Evolutionary conservation across 1,140 invertebrate species (phyloP).

Genomic region (Pseudomyrmex flavicornis): DNA sequence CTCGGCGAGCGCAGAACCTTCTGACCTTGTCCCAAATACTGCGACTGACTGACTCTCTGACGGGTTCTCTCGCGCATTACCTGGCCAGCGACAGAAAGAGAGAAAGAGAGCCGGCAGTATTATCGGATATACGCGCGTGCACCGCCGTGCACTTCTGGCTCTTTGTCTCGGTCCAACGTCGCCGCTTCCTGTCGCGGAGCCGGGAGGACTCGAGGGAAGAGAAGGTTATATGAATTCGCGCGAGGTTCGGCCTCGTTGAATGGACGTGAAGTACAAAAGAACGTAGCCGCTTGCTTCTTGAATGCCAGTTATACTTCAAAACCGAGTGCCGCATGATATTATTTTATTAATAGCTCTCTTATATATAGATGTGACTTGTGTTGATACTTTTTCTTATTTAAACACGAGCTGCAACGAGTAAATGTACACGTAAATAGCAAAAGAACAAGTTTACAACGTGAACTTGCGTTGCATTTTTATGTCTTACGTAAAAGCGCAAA

Average conservation of each 20-base stretch:
- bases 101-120: neutral
- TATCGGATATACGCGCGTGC: slow-evolving; percentile 14
- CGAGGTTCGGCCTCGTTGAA: slow-evolving; percentile 5
- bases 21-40: slow-evolving; percentile 86
- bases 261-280: neutral
- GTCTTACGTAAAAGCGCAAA: too few relatives aligned
- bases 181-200: slow-evolving; percentile 62
- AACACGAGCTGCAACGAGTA: too few relatives aligned
- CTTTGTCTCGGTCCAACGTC: slow-evolving; percentile 66
- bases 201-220: slow-evolving; percentile 21
- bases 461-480: too few relatives aligned
- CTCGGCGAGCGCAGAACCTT: slow-evolving; percentile 80
- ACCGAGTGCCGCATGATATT: too few relatives aligned
- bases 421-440: too few relatives aligned
- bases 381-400: neutral
- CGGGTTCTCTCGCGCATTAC: slow-evolving; percentile 56
- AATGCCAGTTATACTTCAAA: neutral
- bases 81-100: slow-evolving; percentile 46
- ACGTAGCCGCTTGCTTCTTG: neutral
- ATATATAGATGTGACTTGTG: too few relatives aligned
- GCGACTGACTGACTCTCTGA: slow-evolving; percentile 66
- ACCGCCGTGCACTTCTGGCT: slow-evolving; percentile 46
- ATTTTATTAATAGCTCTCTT: too few relatives aligned
- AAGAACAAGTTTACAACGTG: too few relatives aligned
- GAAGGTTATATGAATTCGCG: slow-evolving; percentile 11